Conservation (phyloP, 2,888 invertebrate genomes). For the Meghimatium bilineatum region DNA sequence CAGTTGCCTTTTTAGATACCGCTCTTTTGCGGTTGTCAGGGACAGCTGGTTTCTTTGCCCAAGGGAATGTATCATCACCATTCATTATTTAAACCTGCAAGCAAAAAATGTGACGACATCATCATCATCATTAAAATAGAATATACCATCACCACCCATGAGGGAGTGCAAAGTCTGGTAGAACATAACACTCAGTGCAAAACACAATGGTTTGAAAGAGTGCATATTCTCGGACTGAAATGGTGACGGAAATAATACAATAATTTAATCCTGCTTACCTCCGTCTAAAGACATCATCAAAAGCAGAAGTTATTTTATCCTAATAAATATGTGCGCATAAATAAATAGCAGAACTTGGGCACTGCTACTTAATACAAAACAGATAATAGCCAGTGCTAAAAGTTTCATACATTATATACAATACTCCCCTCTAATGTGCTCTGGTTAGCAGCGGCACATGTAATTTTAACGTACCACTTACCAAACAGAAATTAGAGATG, state of each 20-base stretch:
- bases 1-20: constrained; percentile 46
- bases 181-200: constrained; percentile 8
- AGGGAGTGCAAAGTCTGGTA: constrained; percentile 42
- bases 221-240: constrained; percentile 25
- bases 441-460: too few relatives aligned
- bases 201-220: constrained; percentile 5
- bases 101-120: constrained; percentile 28
- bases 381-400: too few relatives aligned
- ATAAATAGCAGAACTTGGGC: too few relatives aligned
- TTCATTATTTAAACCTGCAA: constrained; percentile 49
- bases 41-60: constrained; percentile 43
- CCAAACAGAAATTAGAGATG: too few relatives aligned
- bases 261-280: constrained; percentile 25
- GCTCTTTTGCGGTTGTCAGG: constrained; percentile 44
- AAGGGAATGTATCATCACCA: constrained; percentile 39
- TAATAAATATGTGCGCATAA: too few relatives aligned
- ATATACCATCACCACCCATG: constrained; percentile 40
- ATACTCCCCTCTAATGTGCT: too few relatives aligned
- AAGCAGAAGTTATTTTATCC: constrained; percentile 14
- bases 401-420: too few relatives aligned
- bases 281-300: constrained; percentile 39
- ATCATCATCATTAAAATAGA: constrained; percentile 18
- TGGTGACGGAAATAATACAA: constrained; percentile 25
- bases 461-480: too few relatives aligned
- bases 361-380: too few relatives aligned